Base-by-base conservation (phyloP, 2,888 invertebrate genomes). In the Stenchaetothrips biformis region DNA sequence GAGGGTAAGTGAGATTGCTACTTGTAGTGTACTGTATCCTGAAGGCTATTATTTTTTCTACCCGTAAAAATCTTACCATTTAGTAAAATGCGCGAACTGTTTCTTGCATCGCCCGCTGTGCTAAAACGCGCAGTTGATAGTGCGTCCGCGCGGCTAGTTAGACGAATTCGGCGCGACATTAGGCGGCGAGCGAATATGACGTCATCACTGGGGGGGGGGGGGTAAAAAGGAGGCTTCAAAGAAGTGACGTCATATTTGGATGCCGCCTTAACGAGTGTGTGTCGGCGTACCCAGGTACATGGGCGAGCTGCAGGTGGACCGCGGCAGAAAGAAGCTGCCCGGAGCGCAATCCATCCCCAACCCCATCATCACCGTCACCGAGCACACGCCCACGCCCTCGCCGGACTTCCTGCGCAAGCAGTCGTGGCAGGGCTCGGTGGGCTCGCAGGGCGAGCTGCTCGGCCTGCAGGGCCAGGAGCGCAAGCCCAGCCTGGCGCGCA, bases 321-420 rank as follows among this genome's bases (percentile, higher is more conserved):
- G 89, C 27, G 21, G 47, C 59, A 48, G n/a, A 37, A 78, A 90
- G 83, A 90, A 91, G 79, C 88, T 89, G 78, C 18, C 77, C 7
- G 81, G 16, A 48, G 77, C 59, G 78, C 80, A 21, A 47, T 82
- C 78, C 82, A 83, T 67, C 80, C 81, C 11, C 81, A 96, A 96
- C 87, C 98, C 98, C 0, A 98, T 98, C 80, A 98, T 98, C 81
- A 98, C 97, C 0, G 97, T 98, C 11, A 98, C 98, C 0, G 97
- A 98, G 85, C 97, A 98, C 85, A 97, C 97, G 0, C 97, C 97
- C 0, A 92, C 94, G 7, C 95, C 96, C 0, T 96, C 96, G 0
- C 96, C 96, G 0, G 96, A 96, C 86, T 95, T 93, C 85, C 89
- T 95, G 83, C 92, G 92, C 85, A 89, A 94, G 88, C 95, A 59